Evolutionary conservation across 2,888 invertebrate species (phyloP), one percentile per base, ranked within the genome.

Genomic region (Tortricodes alternella): DNA sequence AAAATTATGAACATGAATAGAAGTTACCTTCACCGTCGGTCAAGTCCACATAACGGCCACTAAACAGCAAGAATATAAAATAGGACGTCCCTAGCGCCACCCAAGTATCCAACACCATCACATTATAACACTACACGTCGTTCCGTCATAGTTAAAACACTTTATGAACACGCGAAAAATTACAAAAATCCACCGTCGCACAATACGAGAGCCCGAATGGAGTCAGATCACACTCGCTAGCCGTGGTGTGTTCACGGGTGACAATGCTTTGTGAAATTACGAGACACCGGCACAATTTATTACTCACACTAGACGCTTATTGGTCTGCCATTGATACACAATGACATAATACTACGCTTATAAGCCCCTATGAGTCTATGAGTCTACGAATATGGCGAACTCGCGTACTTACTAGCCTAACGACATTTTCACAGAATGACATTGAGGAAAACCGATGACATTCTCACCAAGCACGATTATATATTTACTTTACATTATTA

Each of bases 51-150:
- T 76, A 80, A 16, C 79, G 73, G 51, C 80, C 83, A 69, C 64
- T 70, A 60, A 73, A 73, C 65, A 84, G 48, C 60, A 80, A 63
- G 65, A 74, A 79, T 38, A 80, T 69, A 69, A 71, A 67, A 64
- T 81, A 83, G 34, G 74, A 71, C 19, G 71, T 66, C 58, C 75
- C 78, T 56, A 83, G 62, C 50, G 67, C 71, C 51, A 83, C 59
- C 77, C 83, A 81, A 61, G 74, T 76, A 65, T 83, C 79, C 68
- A 85, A 83, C 76, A 80, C 74, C 81, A 88, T 88, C 83, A 32
- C 35, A 52, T 52, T 29, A 19, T 44, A 58, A 46, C 48, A 55
- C 43, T 53, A 29, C 46, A 55, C 32, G 9, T 29, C 21, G 23
- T 21, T 13, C 8, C 21, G 16, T 9, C 58, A 43, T 41, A 24